Conservation (phyloP, 2,888 invertebrate genomes). For the Stenichneumon culpator region DNA sequence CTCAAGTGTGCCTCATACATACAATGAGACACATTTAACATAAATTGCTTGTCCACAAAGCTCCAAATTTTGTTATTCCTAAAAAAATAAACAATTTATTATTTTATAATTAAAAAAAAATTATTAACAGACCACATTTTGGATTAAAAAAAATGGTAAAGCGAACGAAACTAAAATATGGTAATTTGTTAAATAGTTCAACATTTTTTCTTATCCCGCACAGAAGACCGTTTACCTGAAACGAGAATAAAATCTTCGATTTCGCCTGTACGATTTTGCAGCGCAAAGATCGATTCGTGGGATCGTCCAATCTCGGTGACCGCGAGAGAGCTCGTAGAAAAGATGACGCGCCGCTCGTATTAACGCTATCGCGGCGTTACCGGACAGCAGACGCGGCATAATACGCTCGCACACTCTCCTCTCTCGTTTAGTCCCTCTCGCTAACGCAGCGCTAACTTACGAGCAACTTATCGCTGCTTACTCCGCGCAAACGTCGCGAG, state of each 20-base stretch:
- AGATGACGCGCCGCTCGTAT: constrained; percentile 5
- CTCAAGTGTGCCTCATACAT: neutral
- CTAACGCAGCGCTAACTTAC: constrained; percentile 59
- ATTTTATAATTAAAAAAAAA: no score
- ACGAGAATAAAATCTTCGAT: neutral
- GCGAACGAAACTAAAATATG: no score
- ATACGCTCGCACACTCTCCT: neutral
- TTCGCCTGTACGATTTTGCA: neutral
- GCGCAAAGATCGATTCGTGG: neutral
- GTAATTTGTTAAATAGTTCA: neutral
- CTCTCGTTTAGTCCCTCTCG: constrained; percentile 30
- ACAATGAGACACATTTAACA: no score
- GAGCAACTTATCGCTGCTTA: constrained; percentile 70
- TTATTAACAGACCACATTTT: no score
- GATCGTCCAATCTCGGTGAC: neutral
- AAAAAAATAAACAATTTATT: no score
- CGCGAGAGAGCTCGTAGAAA: neutral
- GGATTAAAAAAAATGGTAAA: no score
- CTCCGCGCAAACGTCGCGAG: constrained; percentile 67
- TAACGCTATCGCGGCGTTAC: constrained; percentile 38
- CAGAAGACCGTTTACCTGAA: neutral
- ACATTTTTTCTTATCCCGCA: neutral
- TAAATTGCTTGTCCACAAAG: no score
- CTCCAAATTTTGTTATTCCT: no score
- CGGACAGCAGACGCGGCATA: constrained; percentile 12